These are phyloP conservation scores for Phymastichus coffea DNA, from an alignment of 1,140 invertebrate species.

Conservation along the genomic window DNA sequence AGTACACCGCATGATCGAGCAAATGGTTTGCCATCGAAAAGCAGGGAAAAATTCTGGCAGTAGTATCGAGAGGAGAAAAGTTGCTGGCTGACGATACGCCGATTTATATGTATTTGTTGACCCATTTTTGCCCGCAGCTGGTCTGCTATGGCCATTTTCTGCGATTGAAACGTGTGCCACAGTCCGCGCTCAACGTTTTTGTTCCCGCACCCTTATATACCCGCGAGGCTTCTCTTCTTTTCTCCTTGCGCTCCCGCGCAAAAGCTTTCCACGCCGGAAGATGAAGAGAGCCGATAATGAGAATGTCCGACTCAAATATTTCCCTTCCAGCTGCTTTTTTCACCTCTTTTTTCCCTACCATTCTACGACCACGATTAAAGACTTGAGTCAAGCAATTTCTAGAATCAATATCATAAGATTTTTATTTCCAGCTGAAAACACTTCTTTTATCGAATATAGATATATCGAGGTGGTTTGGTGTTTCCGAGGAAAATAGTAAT, in stretches of 20 bases:
- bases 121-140: background rate
- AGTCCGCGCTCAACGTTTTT: background rate
- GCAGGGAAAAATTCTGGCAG: no score
- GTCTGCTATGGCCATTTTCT: background rate
- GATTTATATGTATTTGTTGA: slow-evolving; percentile 11
- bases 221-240: background rate
- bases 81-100: no score
- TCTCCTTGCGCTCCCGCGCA: background rate
- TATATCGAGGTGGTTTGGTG: no score
- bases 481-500: no score
- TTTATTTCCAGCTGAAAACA: no score
- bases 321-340: no score
- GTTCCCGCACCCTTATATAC: no score
- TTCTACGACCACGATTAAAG: no score
- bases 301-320: slow-evolving; percentile 6
- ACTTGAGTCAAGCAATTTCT: background rate
- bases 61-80: background rate
- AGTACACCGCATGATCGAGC: no score
- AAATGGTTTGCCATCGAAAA: no score
- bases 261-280: background rate
- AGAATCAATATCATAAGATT: background rate
- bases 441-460: no score
- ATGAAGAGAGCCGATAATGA: slow-evolving; percentile 5
- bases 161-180: background rate
- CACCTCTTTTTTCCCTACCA: no score